Evolutionary conservation across 2,797 vertebrate species (phyloP), one percentile per base, ranked within the genome.

Genomic region (Gephyroberyx darwinii): DNA sequence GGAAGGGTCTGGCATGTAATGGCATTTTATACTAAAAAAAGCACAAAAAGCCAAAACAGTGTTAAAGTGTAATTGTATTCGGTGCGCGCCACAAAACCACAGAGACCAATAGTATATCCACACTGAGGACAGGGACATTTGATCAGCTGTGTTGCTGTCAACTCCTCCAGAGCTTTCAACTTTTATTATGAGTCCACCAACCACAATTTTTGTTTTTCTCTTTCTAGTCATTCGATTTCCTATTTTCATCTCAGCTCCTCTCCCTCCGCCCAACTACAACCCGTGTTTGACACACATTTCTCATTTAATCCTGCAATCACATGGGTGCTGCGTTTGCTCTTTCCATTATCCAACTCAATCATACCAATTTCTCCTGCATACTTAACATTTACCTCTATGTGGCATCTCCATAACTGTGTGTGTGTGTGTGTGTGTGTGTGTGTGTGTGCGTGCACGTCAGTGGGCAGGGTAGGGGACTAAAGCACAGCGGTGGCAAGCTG

Each of bases 401-500:
- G 47, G 54, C 7, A 39, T 45, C 33, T 13, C 45, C 33, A 22
- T 37, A 59, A 19, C 57, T 43, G 57, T 10, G 9, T 56, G 52
- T 50, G 39, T 17, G 26, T 48, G 12, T 47, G 20, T 19, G 56
- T 56, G 26, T 20, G 10, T 63, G 51, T 68, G 64, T 51, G 59
- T 35, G 51, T 52, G 45, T 80, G 58, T 74, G 57, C 8, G 37
- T 77, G 56, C 79, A 66, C 75, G 69, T 82, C 80, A 87, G 76
- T 77, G 71, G 84, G 37, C 68, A 80, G 73, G 82, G 80, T 80
- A 82, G 74, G 75, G 85, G 86, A 45, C 78, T 62, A 83, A 71
- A 77, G 81, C 73, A 61, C 57, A 79, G 73, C 71, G 83, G 80
- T 74, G 86, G 85, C 91, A 91, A 84, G 86, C 77, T 63, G 61